Conservation (phyloP, 2,797 vertebrate genomes). For the Melanotaenia trifasciata region DNA sequence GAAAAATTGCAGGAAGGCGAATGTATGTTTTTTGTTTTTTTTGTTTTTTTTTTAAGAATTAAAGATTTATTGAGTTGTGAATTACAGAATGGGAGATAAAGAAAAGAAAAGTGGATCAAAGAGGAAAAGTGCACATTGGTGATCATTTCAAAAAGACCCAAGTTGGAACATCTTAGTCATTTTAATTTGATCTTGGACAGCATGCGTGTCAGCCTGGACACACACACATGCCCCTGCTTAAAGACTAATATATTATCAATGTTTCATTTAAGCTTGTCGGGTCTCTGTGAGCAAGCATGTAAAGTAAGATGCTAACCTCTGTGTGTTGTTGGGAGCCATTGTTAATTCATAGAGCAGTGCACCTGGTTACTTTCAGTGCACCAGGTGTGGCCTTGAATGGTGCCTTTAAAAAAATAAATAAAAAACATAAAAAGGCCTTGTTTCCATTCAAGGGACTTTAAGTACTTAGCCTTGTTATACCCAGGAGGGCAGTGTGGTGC, state of each 20-base stretch:
- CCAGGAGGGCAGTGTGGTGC: constrained; percentile 64
- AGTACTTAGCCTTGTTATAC: constrained; percentile 69
- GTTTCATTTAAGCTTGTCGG: constrained; percentile 32
- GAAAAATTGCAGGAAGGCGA: constrained; percentile 47
- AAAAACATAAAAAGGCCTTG: constrained; percentile 52
- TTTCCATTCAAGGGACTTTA: constrained; percentile 73
- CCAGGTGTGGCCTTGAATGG: constrained; percentile 74
- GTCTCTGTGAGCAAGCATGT: constrained; percentile 32
- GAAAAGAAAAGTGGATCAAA: constrained; percentile 30
- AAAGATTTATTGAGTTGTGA: constrained; percentile 65
- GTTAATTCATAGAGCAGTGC: constrained; percentile 64
- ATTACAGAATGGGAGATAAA: constrained; percentile 35
- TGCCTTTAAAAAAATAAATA: constrained; percentile 49
- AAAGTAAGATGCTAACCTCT: constrained; percentile 50
- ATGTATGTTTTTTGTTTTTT: too few relatives aligned
- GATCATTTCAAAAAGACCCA: constrained; percentile 52
- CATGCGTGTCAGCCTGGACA: constrained; percentile 43
- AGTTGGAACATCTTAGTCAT: constrained; percentile 63
- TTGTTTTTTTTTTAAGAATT: constrained; percentile 64
- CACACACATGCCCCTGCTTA: not conserved
- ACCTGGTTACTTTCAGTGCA: constrained; percentile 62
- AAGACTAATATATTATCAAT: constrained; percentile 2
- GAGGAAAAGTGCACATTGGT: constrained; percentile 33
- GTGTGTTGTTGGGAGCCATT: constrained; percentile 50
- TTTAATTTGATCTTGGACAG: constrained; percentile 57